These are phyloP conservation scores for Lochmaea crataegi DNA, from an alignment of 2,888 invertebrate genomes.

Conservation along the genomic window DNA sequence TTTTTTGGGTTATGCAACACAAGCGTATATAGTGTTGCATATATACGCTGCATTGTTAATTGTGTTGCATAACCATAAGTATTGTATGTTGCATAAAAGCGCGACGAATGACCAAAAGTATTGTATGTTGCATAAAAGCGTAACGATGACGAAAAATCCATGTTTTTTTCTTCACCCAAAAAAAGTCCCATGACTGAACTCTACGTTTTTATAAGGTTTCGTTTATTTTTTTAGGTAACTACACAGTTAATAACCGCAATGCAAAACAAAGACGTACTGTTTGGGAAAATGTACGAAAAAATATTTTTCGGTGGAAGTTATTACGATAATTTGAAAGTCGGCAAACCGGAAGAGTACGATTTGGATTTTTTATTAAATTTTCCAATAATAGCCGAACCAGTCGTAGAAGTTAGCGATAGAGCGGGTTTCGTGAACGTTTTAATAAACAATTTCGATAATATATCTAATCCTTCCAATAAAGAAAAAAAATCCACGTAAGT, in stretches of 20 bases:
- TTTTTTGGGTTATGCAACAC: too few species aligned
- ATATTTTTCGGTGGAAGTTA: constrained; percentile 71
- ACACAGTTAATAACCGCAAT: constrained; percentile 54
- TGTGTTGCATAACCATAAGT: too few species aligned
- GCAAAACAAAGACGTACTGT: constrained; percentile 56
- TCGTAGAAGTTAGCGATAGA: constrained; percentile 49
- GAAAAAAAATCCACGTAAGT: background rate
- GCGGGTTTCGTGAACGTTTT: constrained; percentile 68
- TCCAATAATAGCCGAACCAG: constrained; percentile 65
- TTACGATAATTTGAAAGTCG: constrained; percentile 72
- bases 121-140: too few species aligned
- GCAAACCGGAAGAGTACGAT: constrained; percentile 72
- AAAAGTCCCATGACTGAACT: too few species aligned
- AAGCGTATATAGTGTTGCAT: too few species aligned
- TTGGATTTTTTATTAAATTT: constrained; percentile 70
- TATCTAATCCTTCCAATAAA: background rate
- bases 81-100: too few species aligned
- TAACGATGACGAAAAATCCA: too few species aligned
- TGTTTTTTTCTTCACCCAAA: too few species aligned
- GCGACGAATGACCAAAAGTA: too few species aligned
- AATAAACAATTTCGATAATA: constrained; percentile 49
- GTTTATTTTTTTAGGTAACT: constrained; percentile 50
- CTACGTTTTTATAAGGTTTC: too few species aligned
- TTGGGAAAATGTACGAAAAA: constrained; percentile 54
- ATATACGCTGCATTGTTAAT: too few species aligned